phyloP scores from a whole-genome alignment of 2,888 invertebrate species.

The Coremacera marginata region DNA sequence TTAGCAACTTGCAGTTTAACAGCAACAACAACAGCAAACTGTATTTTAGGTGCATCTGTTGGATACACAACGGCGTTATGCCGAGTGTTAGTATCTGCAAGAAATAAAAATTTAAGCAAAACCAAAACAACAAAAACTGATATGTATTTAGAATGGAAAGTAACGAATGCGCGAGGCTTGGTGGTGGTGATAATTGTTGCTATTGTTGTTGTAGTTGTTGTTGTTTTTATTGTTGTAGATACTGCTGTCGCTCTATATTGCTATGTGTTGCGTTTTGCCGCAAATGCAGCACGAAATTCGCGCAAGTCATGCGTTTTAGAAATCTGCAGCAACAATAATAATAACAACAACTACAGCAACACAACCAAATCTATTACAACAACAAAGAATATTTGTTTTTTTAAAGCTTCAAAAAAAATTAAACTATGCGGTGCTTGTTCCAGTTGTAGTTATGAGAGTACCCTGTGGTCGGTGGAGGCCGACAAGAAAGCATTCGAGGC shows the following conservation, averaged over 20 bases:
- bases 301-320: slow-evolving; percentile 27
- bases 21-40: slow-evolving; percentile 1
- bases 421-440: background rate
- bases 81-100: slow-evolving; percentile 14
- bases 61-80: slow-evolving; percentile 4
- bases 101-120: slow-evolving; percentile 8
- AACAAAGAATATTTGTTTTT: background rate
- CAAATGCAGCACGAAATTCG: slow-evolving; percentile 20
- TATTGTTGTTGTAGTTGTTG: background rate
- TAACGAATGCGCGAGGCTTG: background rate
- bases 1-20: slow-evolving; percentile 5
- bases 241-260: slow-evolving; percentile 20
- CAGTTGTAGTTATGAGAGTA: background rate
- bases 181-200: background rate
- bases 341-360: slow-evolving; percentile 5
- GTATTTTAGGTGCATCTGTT: slow-evolving; percentile 18
- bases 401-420: background rate
- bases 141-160: slow-evolving; percentile 18
- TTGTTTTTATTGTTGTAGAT: slow-evolving; percentile 7
- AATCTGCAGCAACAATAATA: slow-evolving; percentile 17
- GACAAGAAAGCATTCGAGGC: slow-evolving; percentile 21
- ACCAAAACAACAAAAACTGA: slow-evolving; percentile 6
- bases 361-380: background rate
- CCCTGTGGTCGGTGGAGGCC: slow-evolving; percentile 2
- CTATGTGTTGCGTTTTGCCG: slow-evolving; percentile 21